These are phyloP conservation scores for Galaxias olidus DNA, from an alignment of 2,797 vertebrate species.

Conservation along the genomic window DNA sequence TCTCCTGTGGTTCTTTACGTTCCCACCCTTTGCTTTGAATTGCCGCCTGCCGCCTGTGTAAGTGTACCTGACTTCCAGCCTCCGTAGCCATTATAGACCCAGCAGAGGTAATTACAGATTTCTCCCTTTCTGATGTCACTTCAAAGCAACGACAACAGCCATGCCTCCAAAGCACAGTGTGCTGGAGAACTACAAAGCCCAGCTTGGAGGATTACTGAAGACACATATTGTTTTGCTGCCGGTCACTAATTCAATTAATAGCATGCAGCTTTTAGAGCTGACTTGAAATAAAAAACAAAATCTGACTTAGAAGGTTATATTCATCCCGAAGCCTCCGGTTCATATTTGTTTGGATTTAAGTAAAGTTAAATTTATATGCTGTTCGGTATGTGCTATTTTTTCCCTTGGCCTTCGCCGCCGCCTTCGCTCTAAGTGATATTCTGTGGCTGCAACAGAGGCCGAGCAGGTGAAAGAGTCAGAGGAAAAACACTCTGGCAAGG, in stretches of 20 bases:
- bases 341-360: slow-evolving; percentile 41
- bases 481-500: slow-evolving; percentile 18
- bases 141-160: slow-evolving; percentile 71
- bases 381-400: slow-evolving; percentile 8
- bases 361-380: slow-evolving; percentile 34
- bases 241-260: slow-evolving; percentile 79
- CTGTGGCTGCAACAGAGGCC: slow-evolving; percentile 31
- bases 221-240: slow-evolving; percentile 68
- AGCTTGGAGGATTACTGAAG: slow-evolving; percentile 67
- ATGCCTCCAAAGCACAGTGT: slow-evolving; percentile 41
- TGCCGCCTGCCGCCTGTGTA: slow-evolving; percentile 44
- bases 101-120: slow-evolving; percentile 75
- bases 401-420: slow-evolving; percentile 17
- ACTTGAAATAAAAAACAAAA: slow-evolving; percentile 58
- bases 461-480: slow-evolving; percentile 48
- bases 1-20: slow-evolving; percentile 65
- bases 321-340: slow-evolving; percentile 17
- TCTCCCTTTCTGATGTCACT: slow-evolving; percentile 71
- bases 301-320: slow-evolving; percentile 39
- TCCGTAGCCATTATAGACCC: slow-evolving; percentile 66
- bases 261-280: slow-evolving; percentile 49
- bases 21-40: slow-evolving; percentile 70
- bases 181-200: slow-evolving; percentile 60
- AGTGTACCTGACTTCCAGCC: slow-evolving; percentile 66
- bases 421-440: slow-evolving; percentile 34